Conservation (phyloP, 2,797 vertebrate genomes). For the Siniperca scherzeri region DNA sequence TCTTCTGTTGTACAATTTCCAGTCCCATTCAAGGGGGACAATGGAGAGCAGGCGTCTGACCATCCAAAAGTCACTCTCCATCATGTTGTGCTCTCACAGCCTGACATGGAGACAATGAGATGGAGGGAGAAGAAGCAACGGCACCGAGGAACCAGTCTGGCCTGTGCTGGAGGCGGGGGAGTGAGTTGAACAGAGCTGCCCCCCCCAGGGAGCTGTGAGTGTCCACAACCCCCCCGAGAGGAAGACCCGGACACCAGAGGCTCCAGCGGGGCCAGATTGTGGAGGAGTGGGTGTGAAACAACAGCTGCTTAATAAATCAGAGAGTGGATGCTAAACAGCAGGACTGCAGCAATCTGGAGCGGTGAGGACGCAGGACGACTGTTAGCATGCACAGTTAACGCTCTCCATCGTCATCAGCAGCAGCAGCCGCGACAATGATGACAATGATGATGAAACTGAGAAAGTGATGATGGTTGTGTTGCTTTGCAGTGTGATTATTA, state of each 20-base stretch:
- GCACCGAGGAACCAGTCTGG: constrained; percentile 50
- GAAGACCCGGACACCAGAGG: constrained; percentile 32
- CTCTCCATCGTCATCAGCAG: constrained; percentile 13
- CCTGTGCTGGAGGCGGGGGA: constrained; percentile 40
- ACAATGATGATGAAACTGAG: background rate
- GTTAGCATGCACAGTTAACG: background rate
- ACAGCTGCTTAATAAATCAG: constrained; percentile 76
- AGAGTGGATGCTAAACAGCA: constrained; percentile 43
- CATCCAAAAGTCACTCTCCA: constrained; percentile 78
- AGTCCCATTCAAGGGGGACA: constrained; percentile 76
- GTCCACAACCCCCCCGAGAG: constrained; percentile 44
- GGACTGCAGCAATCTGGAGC: constrained; percentile 11
- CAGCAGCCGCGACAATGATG: background rate
- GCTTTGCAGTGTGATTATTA: constrained; percentile 10
- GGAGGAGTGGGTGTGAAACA: constrained; percentile 68
- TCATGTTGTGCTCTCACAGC: constrained; percentile 68
- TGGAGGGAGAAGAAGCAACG: constrained; percentile 44
- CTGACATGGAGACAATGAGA: constrained; percentile 79
- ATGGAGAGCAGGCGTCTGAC: constrained; percentile 73
- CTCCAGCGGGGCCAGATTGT: constrained; percentile 65
- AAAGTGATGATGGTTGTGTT: constrained; percentile 9
- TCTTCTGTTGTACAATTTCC: constrained; percentile 78
- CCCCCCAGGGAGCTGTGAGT: constrained; percentile 67
- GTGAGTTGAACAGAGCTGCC: constrained; percentile 57
- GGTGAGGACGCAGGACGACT: background rate